Evolutionary conservation across 2,113 vertebrate species (phyloP).

Genomic region (Leptobrachium leishanense): DNA sequence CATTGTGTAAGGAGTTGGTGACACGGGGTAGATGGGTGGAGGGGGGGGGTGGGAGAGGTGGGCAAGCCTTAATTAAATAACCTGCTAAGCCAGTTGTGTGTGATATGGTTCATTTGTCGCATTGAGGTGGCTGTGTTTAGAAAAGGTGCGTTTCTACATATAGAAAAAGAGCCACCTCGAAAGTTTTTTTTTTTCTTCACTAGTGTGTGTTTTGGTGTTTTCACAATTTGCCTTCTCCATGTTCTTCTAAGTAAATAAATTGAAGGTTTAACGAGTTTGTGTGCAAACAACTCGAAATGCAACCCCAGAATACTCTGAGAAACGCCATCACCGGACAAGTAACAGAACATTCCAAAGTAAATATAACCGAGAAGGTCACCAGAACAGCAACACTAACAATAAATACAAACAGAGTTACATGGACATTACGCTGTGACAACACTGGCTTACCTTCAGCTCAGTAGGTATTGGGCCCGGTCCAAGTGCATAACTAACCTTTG

Average conservation of each 20-base stretch:
- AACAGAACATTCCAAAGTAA: background rate
- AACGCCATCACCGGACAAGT: too few relatives aligned
- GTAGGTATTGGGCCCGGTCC: too few relatives aligned
- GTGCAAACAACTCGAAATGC: too few relatives aligned
- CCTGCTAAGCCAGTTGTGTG: constrained; percentile 12
- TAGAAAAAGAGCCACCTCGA: background rate
- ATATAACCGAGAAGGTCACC: background rate
- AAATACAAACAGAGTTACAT: too few relatives aligned
- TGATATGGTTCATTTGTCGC: constrained; percentile 13
- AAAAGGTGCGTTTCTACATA: background rate
- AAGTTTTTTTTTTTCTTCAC: background rate
- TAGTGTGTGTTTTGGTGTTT: constrained; percentile 12
- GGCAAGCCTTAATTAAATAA: background rate
- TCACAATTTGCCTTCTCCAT: background rate
- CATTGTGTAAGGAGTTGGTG: background rate
- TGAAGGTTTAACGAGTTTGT: background rate
- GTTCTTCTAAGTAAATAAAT: background rate
- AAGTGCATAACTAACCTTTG: too few relatives aligned
- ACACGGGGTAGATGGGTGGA: background rate
- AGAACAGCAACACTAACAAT: background rate
- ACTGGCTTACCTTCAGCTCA: too few relatives aligned
- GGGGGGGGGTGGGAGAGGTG: too few relatives aligned
- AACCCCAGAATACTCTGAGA: too few relatives aligned
- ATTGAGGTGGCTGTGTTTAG: background rate
- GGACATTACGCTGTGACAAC: too few relatives aligned